Conservation (phyloP, 2,888 invertebrate genomes). For the Callyntrura guangdongensis region DNA sequence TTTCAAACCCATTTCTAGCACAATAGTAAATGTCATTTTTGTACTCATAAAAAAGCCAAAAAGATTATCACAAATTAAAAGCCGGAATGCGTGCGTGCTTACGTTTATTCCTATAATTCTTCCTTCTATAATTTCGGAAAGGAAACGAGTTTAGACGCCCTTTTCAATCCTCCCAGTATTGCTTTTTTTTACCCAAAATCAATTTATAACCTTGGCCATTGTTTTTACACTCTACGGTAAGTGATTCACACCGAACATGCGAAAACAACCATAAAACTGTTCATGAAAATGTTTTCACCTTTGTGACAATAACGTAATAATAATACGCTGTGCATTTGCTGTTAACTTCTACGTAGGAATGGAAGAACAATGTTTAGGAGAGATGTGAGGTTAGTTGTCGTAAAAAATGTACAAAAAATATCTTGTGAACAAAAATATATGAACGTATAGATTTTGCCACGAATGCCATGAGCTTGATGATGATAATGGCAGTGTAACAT, state of each 20-base stretch:
- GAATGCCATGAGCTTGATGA: constrained; percentile 3
- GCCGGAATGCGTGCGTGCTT: no score
- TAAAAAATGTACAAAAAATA: background rate
- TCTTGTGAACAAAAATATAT: no score
- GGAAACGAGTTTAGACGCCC: background rate
- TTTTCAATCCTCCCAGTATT: background rate
- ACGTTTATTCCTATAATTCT: no score
- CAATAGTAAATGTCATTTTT: no score
- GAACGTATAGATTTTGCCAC: no score
- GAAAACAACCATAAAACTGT: constrained; percentile 22
- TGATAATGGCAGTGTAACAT: constrained; percentile 2
- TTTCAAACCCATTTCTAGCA: no score
- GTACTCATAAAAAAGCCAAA: no score
- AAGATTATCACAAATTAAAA: no score
- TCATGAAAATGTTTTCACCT: background rate
- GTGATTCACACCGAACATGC: background rate
- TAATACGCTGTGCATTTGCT: background rate
- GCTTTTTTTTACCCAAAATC: background rate
- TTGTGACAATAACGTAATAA: background rate
- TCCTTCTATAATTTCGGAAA: no score
- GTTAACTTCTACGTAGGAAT: background rate
- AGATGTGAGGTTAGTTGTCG: background rate
- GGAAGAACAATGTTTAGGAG: background rate
- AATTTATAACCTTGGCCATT: background rate
- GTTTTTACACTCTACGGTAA: background rate